Percentiles rank a stretch among this genome's conserved stretches.
Conservation (phyloP, 1,140 invertebrate genomes). For the Battus philenor region DNA sequence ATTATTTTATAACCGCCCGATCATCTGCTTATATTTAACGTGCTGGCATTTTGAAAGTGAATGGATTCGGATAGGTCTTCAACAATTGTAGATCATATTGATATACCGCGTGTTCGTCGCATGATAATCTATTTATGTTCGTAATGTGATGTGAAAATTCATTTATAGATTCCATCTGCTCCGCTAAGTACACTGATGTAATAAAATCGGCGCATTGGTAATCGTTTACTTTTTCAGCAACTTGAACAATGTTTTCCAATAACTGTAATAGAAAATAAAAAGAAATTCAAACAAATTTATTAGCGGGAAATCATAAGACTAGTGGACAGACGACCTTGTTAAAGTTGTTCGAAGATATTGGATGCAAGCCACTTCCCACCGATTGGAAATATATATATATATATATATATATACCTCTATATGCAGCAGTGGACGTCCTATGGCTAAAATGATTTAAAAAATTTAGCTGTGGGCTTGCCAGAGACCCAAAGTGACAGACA, state of each 20-base stretch:
- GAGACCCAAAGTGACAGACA: too few species aligned
- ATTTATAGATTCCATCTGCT: constrained; percentile 30
- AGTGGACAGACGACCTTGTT: too few species aligned
- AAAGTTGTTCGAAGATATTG: too few species aligned
- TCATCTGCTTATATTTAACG: too few species aligned
- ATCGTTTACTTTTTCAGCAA: constrained; percentile 28
- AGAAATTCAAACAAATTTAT: not conserved
- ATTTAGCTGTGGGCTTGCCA: too few species aligned
- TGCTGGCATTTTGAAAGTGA: constrained; percentile 9
- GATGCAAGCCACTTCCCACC: too few species aligned
- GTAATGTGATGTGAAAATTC: constrained; percentile 26
- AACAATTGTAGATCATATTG: constrained; percentile 26
- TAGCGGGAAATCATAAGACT: not conserved
- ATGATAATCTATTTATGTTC: constrained; percentile 17
- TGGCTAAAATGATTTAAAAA: too few species aligned
- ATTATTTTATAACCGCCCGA: too few species aligned
- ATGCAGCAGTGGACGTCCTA: too few species aligned
- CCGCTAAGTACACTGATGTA: constrained; percentile 29
- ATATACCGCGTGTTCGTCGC: constrained; percentile 24
- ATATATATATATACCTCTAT: too few species aligned
- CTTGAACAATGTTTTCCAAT: constrained; percentile 24
- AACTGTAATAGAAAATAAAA: constrained; percentile 22
- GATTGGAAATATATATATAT: too few species aligned
- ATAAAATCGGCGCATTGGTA: constrained; percentile 34
- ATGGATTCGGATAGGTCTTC: constrained; percentile 22